These are phyloP conservation scores for Leptinotarsa juncta DNA, from an alignment of 2,888 invertebrate genomes.

Conservation along the genomic window DNA sequence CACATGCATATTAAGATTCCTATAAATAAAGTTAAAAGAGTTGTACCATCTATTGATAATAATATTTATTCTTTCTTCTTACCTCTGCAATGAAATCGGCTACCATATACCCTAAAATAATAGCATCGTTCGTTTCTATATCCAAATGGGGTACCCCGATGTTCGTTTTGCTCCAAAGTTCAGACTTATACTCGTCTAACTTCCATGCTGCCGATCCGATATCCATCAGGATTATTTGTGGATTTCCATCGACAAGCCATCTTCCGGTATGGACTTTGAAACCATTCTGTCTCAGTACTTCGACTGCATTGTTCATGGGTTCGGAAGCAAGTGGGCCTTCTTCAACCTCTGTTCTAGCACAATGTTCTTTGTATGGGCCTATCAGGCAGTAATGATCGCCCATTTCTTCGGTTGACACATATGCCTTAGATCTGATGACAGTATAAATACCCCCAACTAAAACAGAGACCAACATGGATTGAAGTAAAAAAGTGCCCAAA, in stretches of 20 bases:
- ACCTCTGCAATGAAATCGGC: conserved; percentile 93
- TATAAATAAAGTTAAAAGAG: too few relatives aligned
- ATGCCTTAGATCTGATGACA: conserved; percentile 97
- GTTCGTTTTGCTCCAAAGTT: conserved; percentile 89
- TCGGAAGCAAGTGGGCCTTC: conserved; percentile 85
- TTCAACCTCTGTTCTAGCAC: conserved; percentile 95
- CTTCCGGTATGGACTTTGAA: conserved; percentile 94
- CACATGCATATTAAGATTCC: too few relatives aligned
- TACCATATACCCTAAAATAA: conserved; percentile 95
- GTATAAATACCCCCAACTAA: conserved; percentile 99
- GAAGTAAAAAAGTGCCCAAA: too few relatives aligned
- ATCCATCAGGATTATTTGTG: conserved; percentile 97
- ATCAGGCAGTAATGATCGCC: conserved; percentile 97
- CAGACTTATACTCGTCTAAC: conserved; percentile 93
- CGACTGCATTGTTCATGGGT: conserved; percentile 80
- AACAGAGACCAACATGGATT: conserved; percentile 14
- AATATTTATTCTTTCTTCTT: conserved; percentile 13
- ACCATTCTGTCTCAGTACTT: conserved; percentile 83
- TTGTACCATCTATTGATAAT: too few relatives aligned
- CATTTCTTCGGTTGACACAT: conserved; percentile 95
- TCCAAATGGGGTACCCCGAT: conserved; percentile 96
- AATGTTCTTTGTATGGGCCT: conserved; percentile 94
- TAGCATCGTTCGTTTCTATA: conserved; percentile 95
- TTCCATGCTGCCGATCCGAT: conserved; percentile 97
- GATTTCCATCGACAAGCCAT: conserved; percentile 99